Evolutionary conservation across 2,888 invertebrate species (phyloP), one percentile per base, ranked within the genome.

Genomic region (Trichopoda pennipes): DNA sequence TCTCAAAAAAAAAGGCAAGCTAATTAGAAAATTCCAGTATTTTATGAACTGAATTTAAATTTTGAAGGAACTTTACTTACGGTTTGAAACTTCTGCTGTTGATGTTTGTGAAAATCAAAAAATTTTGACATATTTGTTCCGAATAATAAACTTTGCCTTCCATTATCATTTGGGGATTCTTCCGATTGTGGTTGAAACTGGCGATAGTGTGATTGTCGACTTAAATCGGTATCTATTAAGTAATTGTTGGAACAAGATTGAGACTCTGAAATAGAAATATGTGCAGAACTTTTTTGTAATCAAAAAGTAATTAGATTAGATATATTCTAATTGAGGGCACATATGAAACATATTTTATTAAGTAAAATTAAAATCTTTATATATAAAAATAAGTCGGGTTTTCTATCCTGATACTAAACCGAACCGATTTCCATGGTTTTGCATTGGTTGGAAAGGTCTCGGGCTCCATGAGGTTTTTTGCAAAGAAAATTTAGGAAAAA

Each of bases 101-200:
- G 93, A 78, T 92, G 92, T 90, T 91, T 91, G 80, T 91, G 91
- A 80, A 91, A 91, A 86, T 91, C 91, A 79, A 91, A 91, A 86
- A 91, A 91, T 84, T 91, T 91, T 4, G 91, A 91, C 91, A 91
- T 91, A 83, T 90, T 91, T 72, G 89, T 89, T 38, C 89, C 90
- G 84, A 89, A 91, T 28, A 89, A 70, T 84, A 86, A 89, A 77
- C 85, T 87, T 28, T 86, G 84, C 7, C 88, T 72, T n/a, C 86
- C 77, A 81, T 86, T 88, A 63, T 91, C 90, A 76, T 84, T 80
- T 72, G 83, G 42, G 51, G 73, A 49, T 32, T 85, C 85, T 53
- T 86, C 86, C 16, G 87, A 86, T 38, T 87, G 87, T 49, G 85
- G 85, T 70, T 88, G 89, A 53, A 88, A 66, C 3, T 86, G 75